Percentiles rank a stretch among this genome's conserved stretches.
phyloP scores from a whole-genome alignment of 2,113 vertebrate genomes.

The Microcebus lehilahytsara region DNA sequence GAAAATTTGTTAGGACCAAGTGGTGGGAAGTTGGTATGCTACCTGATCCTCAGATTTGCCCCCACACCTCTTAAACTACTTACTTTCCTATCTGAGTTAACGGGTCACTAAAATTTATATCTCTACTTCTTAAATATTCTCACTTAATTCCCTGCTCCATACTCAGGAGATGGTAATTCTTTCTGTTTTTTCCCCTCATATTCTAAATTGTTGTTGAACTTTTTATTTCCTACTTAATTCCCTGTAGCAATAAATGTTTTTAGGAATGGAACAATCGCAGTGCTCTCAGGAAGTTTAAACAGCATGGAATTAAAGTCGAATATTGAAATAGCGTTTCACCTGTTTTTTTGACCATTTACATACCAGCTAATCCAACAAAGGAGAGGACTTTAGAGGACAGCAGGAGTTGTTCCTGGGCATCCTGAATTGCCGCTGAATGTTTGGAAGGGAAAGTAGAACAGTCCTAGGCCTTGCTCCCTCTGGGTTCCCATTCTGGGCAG shows the following conservation, averaged over 20 bases:
- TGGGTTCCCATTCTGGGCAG: neutral
- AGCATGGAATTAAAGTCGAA: neutral
- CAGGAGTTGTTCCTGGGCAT: neutral
- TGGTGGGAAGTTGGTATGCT: neutral
- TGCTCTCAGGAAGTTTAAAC: slow-evolving; percentile 14
- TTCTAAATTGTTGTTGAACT: neutral
- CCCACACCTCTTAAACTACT: neutral
- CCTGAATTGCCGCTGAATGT: neutral
- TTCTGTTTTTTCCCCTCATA: neutral
- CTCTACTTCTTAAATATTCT: neutral
- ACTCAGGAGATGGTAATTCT: neutral
- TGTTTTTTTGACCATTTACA: neutral
- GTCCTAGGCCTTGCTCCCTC: neutral
- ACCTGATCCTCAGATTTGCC: neutral
- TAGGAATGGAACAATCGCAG: neutral
- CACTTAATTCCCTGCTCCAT: neutral
- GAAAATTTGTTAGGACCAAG: neutral
- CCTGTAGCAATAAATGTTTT: neutral
- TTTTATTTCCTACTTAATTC: neutral
- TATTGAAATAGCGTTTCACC: neutral
- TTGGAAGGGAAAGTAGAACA: neutral
- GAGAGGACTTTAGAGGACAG: neutral
- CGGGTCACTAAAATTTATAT: neutral
- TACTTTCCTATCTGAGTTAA: neutral
- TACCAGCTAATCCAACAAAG: neutral